Conservation (phyloP, 2,113 vertebrate genomes). For the Myanophis thanlyinensis region DNA sequence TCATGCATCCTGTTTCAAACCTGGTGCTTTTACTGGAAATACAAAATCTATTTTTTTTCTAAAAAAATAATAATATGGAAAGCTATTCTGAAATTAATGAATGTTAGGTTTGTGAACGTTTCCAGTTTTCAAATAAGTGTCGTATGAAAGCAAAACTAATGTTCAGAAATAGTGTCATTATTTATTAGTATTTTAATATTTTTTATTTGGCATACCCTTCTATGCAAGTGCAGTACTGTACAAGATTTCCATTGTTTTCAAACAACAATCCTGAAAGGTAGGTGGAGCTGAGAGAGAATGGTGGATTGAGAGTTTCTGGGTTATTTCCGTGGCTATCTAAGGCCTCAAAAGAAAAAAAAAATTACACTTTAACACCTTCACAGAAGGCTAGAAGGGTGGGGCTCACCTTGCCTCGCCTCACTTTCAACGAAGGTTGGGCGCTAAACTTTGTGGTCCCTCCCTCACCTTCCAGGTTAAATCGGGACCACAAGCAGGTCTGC, state of each 20-base stretch:
- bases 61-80: background rate
- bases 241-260: background rate
- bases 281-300: too few relatives aligned
- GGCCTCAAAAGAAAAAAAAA: too few relatives aligned
- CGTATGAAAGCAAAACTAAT: background rate
- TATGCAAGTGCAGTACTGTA: background rate
- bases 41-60: background rate
- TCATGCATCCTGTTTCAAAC: background rate
- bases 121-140: background rate
- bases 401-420: background rate
- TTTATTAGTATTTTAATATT: background rate
- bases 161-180: background rate
- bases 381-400: background rate
- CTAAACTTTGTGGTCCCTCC: background rate
- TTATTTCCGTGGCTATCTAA: too few relatives aligned
- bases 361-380: background rate
- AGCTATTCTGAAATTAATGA: background rate
- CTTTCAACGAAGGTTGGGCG: background rate
- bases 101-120: background rate
- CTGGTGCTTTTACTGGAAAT: background rate
- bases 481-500: constrained; percentile 77
- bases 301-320: too few relatives aligned
- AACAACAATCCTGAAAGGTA: too few relatives aligned
- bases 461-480: constrained; percentile 77
- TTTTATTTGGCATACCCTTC: background rate